Percentiles rank a stretch among this genome's conserved stretches.
phyloP scores from a whole-genome alignment of 2,797 vertebrate species.

The Propithecus deckenii region DNA sequence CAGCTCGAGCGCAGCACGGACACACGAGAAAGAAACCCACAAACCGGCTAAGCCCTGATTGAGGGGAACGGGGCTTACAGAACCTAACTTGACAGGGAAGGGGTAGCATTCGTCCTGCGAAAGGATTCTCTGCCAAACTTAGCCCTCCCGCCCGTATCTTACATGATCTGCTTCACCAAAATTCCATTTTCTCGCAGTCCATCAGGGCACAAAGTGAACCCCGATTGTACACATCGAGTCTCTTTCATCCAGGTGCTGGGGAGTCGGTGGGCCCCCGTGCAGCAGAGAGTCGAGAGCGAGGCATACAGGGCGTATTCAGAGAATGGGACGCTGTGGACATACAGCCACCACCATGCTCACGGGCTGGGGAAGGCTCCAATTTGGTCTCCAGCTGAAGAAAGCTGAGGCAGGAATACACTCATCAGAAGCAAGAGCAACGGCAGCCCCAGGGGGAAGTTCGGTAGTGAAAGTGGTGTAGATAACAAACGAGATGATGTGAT shows the following conservation, averaged over 20 bases:
- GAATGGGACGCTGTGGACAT: background rate
- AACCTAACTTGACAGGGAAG: background rate
- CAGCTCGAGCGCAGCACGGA: background rate
- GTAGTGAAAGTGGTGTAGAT: background rate
- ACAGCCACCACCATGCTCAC: accelerated
- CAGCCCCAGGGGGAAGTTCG: background rate
- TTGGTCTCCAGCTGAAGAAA: background rate
- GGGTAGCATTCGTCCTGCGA: background rate
- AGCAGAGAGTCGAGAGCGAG: accelerated
- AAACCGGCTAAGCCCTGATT: background rate
- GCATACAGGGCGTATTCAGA: accelerated
- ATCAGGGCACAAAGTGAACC: background rate
- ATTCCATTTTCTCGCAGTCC: background rate
- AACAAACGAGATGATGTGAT: background rate
- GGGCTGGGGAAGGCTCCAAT: background rate
- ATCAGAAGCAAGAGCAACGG: background rate
- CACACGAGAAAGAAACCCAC: background rate
- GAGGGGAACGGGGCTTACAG: background rate
- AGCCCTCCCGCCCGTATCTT: background rate
- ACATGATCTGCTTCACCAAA: background rate
- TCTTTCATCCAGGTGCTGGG: accelerated
- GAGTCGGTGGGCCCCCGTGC: accelerated
- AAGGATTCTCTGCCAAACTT: background rate
- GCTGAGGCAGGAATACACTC: accelerated
- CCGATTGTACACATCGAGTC: background rate